Base-by-base conservation (phyloP, 2,797 vertebrate genomes). In the Myiotriccus ornatus region DNA sequence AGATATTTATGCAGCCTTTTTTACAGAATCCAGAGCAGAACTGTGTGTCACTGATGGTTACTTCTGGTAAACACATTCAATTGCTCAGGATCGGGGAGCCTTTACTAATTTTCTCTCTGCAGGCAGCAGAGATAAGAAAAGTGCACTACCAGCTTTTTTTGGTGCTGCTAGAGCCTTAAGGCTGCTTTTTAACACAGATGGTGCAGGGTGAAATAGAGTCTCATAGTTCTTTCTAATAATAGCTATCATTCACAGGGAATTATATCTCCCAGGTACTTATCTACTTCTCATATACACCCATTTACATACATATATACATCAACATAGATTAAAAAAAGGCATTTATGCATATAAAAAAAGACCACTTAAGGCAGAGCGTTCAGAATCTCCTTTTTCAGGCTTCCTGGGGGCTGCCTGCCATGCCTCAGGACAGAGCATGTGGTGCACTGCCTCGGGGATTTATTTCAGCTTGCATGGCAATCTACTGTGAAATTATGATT, bases 401-500 rank as follows among this genome's bases (percentile, higher is more conserved):
- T 91, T 75, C 63, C 82, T 46, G 55, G 55, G 62, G 60, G 53
- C 44, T 78, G 79, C 75, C 14, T 7, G 43, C 43, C 0, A 0
- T 0, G 4, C 44, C 37, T 23, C 28, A 20, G 89, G 76, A 73
- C 52, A 39, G 68, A 83, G 62, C 0, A 0, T 10, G 65, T 23
- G 15, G 12, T 16, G 41, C 59, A 2, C 43, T 18, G 69, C 90
- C 71, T 65, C 10, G 3, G 87, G 94, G 91, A 95, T 96, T 96
- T 94, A 95, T 80, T 93, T 74, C 74, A 53, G 13, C 81, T 63
- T n/a, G 25, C 76, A 16, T 1, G n/a, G 87, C 89, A 94, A 95
- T 93, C 63, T 60, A 34, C 73, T 96, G 94, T 96, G 96, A 96
- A 96, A 97, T 97, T 67, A 22, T n/a, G 80, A 97, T 97, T 95